Evolutionary conservation across 2,888 invertebrate genomes (phyloP).

Genomic region (Elysia crispata): DNA sequence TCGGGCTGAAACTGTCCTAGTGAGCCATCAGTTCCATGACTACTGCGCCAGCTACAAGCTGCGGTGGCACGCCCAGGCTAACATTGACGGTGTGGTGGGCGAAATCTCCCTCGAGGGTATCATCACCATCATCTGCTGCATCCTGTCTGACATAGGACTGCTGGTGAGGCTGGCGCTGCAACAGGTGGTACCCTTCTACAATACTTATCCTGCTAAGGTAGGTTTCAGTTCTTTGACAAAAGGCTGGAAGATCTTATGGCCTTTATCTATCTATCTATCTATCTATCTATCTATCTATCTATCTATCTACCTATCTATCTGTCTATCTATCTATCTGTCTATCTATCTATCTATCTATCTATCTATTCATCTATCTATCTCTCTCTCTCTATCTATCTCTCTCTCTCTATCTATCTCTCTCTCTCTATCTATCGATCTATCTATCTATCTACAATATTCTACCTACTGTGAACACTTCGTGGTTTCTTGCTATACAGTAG

Average conservation of each 20-base stretch:
- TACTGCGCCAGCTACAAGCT: slow-evolving; percentile 24
- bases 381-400: slow-evolving; percentile 27
- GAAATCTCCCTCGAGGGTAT: slow-evolving; percentile 37
- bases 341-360: slow-evolving; percentile 25
- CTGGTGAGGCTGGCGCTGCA: slow-evolving; percentile 41
- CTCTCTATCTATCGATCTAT: no score
- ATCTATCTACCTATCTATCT: no score
- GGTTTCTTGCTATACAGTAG: no score
- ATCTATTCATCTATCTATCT: slow-evolving; percentile 15
- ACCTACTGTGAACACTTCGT: no score
- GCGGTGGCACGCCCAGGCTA: slow-evolving; percentile 11
- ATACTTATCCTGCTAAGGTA: slow-evolving; percentile 42
- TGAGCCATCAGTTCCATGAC: no score
- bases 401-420: background rate
- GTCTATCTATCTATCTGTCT: no score
- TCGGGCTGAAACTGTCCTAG: background rate
- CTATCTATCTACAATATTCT: background rate
- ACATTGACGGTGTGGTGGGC: slow-evolving; percentile 21
- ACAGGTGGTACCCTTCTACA: slow-evolving; percentile 39
- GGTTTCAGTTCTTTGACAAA: no score
- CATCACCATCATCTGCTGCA: slow-evolving; percentile 46
- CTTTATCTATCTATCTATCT: no score
- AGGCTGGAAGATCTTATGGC: no score
- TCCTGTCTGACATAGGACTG: slow-evolving; percentile 43
- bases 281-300: no score